Conservation (phyloP, 1,140 invertebrate species). For the Schlechtendalia chinensis region DNA sequence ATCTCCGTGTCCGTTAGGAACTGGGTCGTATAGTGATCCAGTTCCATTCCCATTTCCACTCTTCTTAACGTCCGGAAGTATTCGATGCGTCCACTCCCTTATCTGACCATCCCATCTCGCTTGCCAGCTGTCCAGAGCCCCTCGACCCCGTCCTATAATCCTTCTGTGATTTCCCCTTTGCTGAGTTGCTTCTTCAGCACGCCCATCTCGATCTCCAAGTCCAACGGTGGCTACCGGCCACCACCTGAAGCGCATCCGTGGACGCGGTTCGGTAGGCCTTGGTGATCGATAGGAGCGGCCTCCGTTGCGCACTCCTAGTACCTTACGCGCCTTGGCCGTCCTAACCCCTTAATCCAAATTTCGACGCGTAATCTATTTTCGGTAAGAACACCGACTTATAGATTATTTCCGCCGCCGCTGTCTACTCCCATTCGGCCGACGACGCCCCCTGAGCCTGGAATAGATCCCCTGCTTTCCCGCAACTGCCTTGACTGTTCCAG, state of each 20-base stretch:
- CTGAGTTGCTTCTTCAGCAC: not conserved
- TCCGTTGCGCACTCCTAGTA: not conserved
- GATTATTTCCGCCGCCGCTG: not conserved
- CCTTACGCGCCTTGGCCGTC: not conserved
- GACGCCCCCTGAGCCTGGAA: not conserved
- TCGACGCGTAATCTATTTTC: not conserved
- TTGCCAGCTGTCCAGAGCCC: not conserved
- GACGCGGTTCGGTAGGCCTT: not conserved
- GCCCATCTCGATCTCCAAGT: not conserved
- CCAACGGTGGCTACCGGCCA: not conserved
- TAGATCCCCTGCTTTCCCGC: not conserved
- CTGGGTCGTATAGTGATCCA: not conserved
- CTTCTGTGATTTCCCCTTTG: not conserved
- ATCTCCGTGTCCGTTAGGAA: not conserved
- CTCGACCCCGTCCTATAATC: rapidly evolving
- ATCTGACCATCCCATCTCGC: not conserved
- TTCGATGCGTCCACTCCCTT: not conserved
- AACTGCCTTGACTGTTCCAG: not conserved
- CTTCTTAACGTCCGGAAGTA: not conserved
- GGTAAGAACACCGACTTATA: not conserved
- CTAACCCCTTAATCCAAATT: not conserved
- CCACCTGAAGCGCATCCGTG: not conserved
- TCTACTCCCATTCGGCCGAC: not conserved
- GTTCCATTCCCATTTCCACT: too few relatives aligned
- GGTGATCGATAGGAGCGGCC: not conserved